These are phyloP conservation scores for Allolobophora icterica DNA, from an alignment of 2,888 invertebrate genomes.

Conservation along the genomic window DNA sequence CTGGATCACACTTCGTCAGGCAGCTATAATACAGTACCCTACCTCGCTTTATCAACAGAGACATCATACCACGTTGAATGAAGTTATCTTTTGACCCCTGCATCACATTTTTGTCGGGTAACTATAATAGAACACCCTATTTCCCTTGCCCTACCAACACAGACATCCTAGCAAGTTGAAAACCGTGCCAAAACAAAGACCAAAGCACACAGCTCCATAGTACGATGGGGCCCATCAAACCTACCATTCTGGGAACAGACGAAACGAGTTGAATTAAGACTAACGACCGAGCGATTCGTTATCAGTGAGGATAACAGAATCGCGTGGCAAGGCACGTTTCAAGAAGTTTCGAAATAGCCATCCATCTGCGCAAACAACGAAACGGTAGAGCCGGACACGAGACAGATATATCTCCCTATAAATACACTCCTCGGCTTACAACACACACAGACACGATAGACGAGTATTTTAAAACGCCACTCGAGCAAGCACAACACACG, in stretches of 20 bases:
- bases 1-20: no score
- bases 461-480: neutral
- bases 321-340: constrained; percentile 10
- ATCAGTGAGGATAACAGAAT: neutral
- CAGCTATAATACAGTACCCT: neutral
- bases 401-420: neutral
- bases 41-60: neutral
- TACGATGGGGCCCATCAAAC: neutral
- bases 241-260: neutral
- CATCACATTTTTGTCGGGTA: no score
- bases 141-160: neutral
- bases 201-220: neutral
- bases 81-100: no score
- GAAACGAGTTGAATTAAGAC: neutral
- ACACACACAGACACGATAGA: no score
- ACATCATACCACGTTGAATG: no score
- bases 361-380: neutral
- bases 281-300: neutral
- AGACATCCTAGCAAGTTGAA: neutral
- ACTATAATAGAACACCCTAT: no score
- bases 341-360: constrained; percentile 17
- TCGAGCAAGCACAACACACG: neutral
- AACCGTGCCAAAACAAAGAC: neutral
- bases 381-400: neutral
- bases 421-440: neutral